Percentiles rank a stretch among this genome's conserved stretches.
Conservation (phyloP, 2,797 vertebrate genomes). For the Enteromius fasciolatus region DNA sequence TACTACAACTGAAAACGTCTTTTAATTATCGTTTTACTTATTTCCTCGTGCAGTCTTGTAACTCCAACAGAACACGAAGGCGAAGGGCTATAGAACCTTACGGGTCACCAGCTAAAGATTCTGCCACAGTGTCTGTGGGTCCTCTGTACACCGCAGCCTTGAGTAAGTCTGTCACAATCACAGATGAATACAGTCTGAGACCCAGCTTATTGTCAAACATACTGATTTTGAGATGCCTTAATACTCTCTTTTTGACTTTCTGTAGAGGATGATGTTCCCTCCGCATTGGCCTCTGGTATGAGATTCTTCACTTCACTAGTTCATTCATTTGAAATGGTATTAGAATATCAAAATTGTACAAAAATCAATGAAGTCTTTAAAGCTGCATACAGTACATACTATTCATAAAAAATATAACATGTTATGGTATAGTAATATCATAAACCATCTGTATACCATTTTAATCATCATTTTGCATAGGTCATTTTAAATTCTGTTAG, state of each 20-base stretch:
- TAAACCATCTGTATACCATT: background rate
- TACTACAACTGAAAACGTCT: background rate
- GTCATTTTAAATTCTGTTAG: background rate
- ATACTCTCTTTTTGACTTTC: conserved; percentile 22
- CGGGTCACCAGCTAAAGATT: conserved; percentile 61
- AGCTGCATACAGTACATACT: background rate
- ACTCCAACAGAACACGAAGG: conserved; percentile 52
- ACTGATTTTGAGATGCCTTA: background rate
- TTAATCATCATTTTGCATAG: background rate
- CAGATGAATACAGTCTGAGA: background rate
- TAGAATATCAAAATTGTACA: background rate
- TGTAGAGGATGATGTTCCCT: conserved; percentile 32
- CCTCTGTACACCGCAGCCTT: conserved; percentile 68
- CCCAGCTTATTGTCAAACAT: background rate
- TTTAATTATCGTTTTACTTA: background rate
- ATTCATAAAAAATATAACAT: background rate
- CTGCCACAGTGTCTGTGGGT: conserved; percentile 73
- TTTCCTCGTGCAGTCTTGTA: conserved; percentile 66
- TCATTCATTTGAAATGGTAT: background rate
- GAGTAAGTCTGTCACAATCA: conserved; percentile 46
- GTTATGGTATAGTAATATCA: background rate
- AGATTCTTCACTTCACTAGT: background rate
- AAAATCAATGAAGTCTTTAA: background rate
- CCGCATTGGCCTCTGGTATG: conserved; percentile 49
- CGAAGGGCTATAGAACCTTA: conserved; percentile 67